These are phyloP conservation scores for Pissodes strobi DNA, from an alignment of 1,140 invertebrate species.

Conservation along the genomic window DNA sequence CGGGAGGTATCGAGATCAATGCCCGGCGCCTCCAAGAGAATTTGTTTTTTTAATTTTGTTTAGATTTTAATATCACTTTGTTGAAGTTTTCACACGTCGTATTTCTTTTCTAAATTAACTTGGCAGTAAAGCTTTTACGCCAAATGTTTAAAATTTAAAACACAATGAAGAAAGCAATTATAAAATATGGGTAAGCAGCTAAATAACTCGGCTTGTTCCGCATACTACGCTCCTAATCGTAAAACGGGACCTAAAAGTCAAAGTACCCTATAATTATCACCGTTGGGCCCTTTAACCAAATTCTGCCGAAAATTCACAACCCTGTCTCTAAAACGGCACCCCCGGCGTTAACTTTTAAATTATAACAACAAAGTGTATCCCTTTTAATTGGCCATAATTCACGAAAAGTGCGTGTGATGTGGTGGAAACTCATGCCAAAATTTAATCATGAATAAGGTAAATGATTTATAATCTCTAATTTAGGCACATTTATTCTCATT, in stretches of 20 bases:
- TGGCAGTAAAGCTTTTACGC: too few species aligned
- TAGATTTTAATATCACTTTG: too few species aligned
- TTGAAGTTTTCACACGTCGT: too few species aligned
- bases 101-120: too few species aligned
- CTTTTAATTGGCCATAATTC: constrained; percentile 33
- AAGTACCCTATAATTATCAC: constrained; percentile 16
- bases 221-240: too few species aligned
- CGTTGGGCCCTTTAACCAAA: background rate
- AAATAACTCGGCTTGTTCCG: too few species aligned
- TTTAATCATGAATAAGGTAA: constrained; percentile 29
- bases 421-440: constrained; percentile 27
- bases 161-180: too few species aligned
- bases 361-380: constrained; percentile 30
- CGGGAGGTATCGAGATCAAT: too few species aligned
- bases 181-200: too few species aligned
- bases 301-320: constrained; percentile 1
- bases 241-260: background rate
- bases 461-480: constrained; percentile 31
- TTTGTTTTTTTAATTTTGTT: too few species aligned
- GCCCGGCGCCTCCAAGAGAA: too few species aligned
- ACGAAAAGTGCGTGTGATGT: constrained; percentile 30
- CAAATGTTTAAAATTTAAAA: too few species aligned
- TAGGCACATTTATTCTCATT: constrained; percentile 28
- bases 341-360: constrained; percentile 28
- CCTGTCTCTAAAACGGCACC: constrained; percentile 16